Evolutionary conservation across 2,113 vertebrate genomes (phyloP).

Genomic region (Gallinago paraguaiae): DNA sequence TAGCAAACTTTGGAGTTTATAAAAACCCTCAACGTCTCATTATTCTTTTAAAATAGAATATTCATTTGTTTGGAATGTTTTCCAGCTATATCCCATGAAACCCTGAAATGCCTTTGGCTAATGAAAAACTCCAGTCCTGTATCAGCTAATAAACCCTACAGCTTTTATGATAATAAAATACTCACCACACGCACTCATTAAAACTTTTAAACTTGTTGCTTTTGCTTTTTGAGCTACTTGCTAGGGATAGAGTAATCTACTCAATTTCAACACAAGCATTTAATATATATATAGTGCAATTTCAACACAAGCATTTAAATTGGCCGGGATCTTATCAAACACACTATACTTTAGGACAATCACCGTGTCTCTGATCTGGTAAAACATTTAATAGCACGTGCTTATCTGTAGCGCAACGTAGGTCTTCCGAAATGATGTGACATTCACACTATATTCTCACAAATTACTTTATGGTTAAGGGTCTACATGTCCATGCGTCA

Average conservation of each 20-base stretch:
- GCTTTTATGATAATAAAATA: conserved; percentile 25
- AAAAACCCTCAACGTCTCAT: conserved; percentile 35
- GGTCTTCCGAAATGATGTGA: neutral
- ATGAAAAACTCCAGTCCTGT: conserved; percentile 15
- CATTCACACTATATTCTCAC: neutral
- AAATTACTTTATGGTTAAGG: neutral
- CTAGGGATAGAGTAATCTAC: neutral
- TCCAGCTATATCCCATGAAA: conserved; percentile 37
- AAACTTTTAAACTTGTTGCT: neutral
- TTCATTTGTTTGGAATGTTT: conserved; percentile 65
- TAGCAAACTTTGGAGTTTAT: conserved; percentile 54
- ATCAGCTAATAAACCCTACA: conserved; percentile 30
- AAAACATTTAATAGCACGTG: neutral
- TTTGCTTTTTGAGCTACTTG: neutral
- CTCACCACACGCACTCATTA: neutral
- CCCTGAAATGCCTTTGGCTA: conserved; percentile 28
- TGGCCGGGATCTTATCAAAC: neutral
- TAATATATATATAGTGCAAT: neutral
- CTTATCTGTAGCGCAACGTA: neutral
- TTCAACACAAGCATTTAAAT: neutral
- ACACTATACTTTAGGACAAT: neutral
- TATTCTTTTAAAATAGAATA: conserved; percentile 65
- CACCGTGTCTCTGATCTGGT: neutral
- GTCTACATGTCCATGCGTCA: neutral
- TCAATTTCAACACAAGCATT: neutral